These are phyloP conservation scores for Andrena bicolor DNA, from an alignment of 2,888 invertebrate genomes.

Conservation along the genomic window DNA sequence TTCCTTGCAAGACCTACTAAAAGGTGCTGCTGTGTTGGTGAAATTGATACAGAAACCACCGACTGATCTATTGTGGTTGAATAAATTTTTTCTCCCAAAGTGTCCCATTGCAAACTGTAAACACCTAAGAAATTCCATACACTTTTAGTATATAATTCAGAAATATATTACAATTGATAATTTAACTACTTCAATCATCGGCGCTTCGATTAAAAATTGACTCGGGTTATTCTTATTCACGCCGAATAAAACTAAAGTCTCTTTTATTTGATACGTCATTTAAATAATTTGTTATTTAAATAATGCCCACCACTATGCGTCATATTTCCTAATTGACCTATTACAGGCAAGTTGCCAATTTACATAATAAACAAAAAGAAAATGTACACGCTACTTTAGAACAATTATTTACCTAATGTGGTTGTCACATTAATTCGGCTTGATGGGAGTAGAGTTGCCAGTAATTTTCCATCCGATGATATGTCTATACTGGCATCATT, in stretches of 20 bases:
- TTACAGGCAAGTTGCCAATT: background rate
- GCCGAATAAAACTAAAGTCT: no score
- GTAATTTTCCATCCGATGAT: constrained; percentile 91
- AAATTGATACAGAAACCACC: constrained; percentile 93
- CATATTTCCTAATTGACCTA: no score
- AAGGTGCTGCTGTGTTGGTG: constrained; percentile 92
- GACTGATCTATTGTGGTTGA: constrained; percentile 92
- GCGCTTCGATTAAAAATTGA: no score
- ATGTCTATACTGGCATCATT: constrained; percentile 95
- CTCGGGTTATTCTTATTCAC: no score
- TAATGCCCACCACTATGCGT: no score
- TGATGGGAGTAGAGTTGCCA: constrained; percentile 91
- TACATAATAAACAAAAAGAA: background rate
- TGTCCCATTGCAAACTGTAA: constrained; percentile 91
- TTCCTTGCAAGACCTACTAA: constrained; percentile 92
- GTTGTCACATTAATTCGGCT: constrained; percentile 90
- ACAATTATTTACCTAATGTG: constrained; percentile 88
- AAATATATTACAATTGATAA: background rate
- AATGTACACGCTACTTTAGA: background rate
- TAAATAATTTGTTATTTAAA: no score
- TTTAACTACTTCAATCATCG: no score
- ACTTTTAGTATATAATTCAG: background rate
- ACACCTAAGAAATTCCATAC: constrained; percentile 86
- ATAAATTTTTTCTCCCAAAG: constrained; percentile 91
- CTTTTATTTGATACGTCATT: no score